These are phyloP conservation scores for Andrena bucephala DNA, from an alignment of 2,888 invertebrate species.

Conservation along the genomic window DNA sequence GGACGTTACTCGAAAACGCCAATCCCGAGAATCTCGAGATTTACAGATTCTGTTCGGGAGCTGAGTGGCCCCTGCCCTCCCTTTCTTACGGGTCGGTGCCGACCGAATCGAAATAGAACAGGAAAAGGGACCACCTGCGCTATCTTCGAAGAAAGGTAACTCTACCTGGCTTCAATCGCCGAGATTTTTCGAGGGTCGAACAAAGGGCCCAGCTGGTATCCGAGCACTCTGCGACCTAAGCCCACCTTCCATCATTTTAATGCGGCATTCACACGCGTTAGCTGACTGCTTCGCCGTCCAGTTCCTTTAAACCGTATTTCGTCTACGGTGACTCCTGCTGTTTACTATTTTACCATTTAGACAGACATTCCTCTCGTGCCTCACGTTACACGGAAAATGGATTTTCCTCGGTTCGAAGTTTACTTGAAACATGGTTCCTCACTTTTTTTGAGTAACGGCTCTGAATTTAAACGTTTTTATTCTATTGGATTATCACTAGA, in stretches of 20 bases:
- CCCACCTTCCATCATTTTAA: conserved; percentile 51
- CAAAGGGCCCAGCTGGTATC: conserved; percentile 70
- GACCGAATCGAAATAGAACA: conserved; percentile 40
- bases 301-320: conserved; percentile 29
- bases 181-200: conserved; percentile 66
- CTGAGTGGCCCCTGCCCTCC: background rate
- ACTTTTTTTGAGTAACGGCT: too few species aligned
- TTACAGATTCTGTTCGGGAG: conserved; percentile 24
- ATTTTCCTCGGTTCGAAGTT: conserved; percentile 21
- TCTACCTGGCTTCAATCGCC: conserved; percentile 63
- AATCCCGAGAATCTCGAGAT: conserved; percentile 51
- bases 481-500: too few species aligned
- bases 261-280: conserved; percentile 50
- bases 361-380: conserved; percentile 1
- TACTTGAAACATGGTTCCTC: background rate
- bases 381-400: background rate
- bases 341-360: conserved; percentile 27
- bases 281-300: conserved; percentile 23
- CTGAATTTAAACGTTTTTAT: too few species aligned
- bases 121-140: conserved; percentile 67
- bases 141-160: conserved; percentile 59
- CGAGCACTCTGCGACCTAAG: conserved; percentile 50
- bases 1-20: conserved; percentile 35
- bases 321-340: background rate
- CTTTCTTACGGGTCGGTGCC: conserved; percentile 18